Base-by-base conservation (phyloP, 2,113 vertebrate species). In the Apodemus sylvaticus region DNA sequence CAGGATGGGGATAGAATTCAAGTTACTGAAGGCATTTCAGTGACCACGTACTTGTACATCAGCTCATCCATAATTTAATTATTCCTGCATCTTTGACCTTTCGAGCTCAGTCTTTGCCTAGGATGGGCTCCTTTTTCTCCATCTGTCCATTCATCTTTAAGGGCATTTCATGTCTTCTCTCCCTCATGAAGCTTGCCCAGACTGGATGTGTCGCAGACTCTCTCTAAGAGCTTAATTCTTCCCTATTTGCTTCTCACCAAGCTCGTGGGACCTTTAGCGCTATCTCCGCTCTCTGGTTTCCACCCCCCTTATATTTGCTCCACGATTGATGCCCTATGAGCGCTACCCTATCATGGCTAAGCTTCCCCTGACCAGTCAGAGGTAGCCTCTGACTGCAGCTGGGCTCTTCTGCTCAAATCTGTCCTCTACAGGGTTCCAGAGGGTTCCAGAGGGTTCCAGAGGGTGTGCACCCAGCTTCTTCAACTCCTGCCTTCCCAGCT, bases 111-210 rank as follows among this genome's bases (percentile, higher is more conserved):
- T 68, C 39, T 36, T n/a, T 71, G 39, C 31, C 36, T 68, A 26
- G 68, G 36, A 39, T 42, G 19, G 22, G 74, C 29, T 13, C 31
- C 12, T 17, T 71, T 64, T 73, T 79, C n/a, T n/a, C 78, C 45
- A 93, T 14, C 55, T 53, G 1, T 29, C 20, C 60, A 9, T 36
- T 42, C 71, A 70, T 70, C 74, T 89, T 78, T 86, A 77, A 87
- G 73, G 64, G 8, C 26, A 24, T 90, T 64, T 48, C 88, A n/a
- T 24, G 31, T 62, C 10, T 42, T 45, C 3, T 22, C 31, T 71
- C 42, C 45, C 55, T 82, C 51, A 51, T 2, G 79, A 92, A 70
- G 36, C 22, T 95, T 96, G 79, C 24, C 66, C 31, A 95, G 86
- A 71, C 36, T 86, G 14, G 66, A 58, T 42, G 60, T 87, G 36